Evolutionary conservation across 1,140 invertebrate genomes (phyloP), one percentile per base, ranked within the genome.

Genomic region (Musca vetustissima): DNA sequence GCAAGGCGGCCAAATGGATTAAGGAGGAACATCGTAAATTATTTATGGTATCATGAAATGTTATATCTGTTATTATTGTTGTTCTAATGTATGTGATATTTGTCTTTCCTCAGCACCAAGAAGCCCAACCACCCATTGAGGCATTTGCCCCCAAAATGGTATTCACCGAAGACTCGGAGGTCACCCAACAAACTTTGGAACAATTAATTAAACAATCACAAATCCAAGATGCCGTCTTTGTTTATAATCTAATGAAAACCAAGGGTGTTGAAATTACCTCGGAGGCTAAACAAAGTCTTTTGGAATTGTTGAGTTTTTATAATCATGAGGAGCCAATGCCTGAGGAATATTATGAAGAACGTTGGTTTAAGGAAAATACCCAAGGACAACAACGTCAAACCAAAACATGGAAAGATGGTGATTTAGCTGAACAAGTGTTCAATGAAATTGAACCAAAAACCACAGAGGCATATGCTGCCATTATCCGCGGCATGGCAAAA

Each of bases 1-100:
- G 88, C 61, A 96, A 94, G 84, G 90, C 95, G 52, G 95, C 95
- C 2, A 87, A 88, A 68, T 98, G 92, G 91, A 87, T 97, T 57
- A 83, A 89, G 70, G 85, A 93, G 73, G 85, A 95, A 77, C 91
- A 80, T 53, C 76, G 74, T 2, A 86, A 93, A 7, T 77, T 92
- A 55, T 96, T 97, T 82, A 83, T 89, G 64, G 81, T 83, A 59
- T 53, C 64, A 14, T 17, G 13, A n/a, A n/a, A n/a, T n/a, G n/a
- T n/a, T n/a, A n/a, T n/a, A n/a, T n/a, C n/a, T 17, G 13, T 22
- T 66, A 25, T 59, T 55, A 6, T 15, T n/a, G n/a, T 32, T 14
- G 66, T 55, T 17, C 53, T 17, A 19, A n/a, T n/a, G 52, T 28
- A 28, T 8, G n/a, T n/a, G n/a, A n/a, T n/a, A n/a, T 43, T 64